Evolutionary conservation across 2,797 vertebrate species (phyloP), one percentile per base, ranked within the genome.

Genomic region (Gymnothorax reevesii): DNA sequence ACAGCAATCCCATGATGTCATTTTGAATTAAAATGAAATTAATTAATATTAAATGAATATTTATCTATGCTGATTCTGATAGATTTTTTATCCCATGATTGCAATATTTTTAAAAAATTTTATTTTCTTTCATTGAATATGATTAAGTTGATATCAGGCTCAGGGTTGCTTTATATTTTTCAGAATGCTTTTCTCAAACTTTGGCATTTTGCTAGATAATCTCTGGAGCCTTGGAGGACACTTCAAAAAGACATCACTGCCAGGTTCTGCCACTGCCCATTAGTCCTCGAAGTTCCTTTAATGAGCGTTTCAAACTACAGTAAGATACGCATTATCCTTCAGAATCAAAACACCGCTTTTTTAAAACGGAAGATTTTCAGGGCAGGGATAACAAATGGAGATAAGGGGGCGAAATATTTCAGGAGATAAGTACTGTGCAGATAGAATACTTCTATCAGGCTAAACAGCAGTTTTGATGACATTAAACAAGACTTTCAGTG

Each of bases 201-300:
- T 13, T 17, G 49, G 27, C 27, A 49, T 77, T 77, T 33, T 17
- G 69, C 69, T 73, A 2, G 27, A 73, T 73, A 33, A 73, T 73
- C 27, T 77, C 73, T 42, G 52, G 42, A 7, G 73, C 52, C 33
- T 77, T 20, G 42, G 73, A 20, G 33, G 49, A 52, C 13, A 77
- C 73, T 77, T 77, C 73, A 77, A 77, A 25, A 69, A 27, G 25
- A 52, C 20, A 49, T 2, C 52, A 7, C 73, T 77, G 73, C 33
- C 73, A 77, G 33, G 73, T 77, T 77, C 73, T 42, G 73, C 52
- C 33, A 49, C 73, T 77, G 33, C 42, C 73, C 73, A 77, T 77
- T 77, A 49, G 69, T 10, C 69, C 69, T 73, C 8, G 1, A 5
- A 77, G 42, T 49, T 77, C 15, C 33, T 77, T 77, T 77, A 33